Percentiles rank a stretch among this genome's conserved stretches.
phyloP scores from a whole-genome alignment of 2,888 invertebrate species.

The Crematogaster levior region DNA sequence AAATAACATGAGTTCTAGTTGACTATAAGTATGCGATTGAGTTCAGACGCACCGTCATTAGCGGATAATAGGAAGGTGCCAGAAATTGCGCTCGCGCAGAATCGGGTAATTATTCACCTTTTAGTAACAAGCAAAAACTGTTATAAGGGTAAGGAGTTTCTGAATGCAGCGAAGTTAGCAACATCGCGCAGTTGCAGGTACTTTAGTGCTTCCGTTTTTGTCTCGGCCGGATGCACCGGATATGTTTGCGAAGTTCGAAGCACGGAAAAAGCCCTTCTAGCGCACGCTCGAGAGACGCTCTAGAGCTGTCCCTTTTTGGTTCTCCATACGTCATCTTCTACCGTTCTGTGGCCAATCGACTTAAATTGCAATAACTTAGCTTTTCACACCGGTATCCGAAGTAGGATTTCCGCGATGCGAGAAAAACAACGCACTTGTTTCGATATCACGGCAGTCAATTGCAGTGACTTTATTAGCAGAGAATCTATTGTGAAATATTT shows the following conservation, averaged over 20 bases:
- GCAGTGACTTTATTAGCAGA: neutral
- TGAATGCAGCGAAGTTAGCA: conserved; percentile 53
- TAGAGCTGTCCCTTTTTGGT: conserved; percentile 36
- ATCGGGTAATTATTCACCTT: conserved; percentile 52
- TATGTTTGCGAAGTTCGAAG: conserved; percentile 55
- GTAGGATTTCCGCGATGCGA: conserved; percentile 1
- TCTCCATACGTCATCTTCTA: conserved; percentile 24
- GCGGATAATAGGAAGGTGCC: conserved; percentile 38
- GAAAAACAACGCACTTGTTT: neutral
- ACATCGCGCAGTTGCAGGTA: conserved; percentile 55
- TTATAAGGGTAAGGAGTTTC: conserved; percentile 52
- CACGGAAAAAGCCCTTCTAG: conserved; percentile 47
- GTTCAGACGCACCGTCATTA: conserved; percentile 23
- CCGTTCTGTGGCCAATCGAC: conserved; percentile 21
- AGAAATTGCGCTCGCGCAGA: conserved; percentile 34
- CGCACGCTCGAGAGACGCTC: conserved; percentile 20
- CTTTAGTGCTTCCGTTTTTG: conserved; percentile 56
- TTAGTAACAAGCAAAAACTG: conserved; percentile 46
- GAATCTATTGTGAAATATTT: neutral
- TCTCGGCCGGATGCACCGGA: conserved; percentile 50
- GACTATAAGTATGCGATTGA: conserved; percentile 39
- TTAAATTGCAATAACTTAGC: conserved; percentile 45
- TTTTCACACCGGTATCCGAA: conserved; percentile 3
- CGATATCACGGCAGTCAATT: neutral
- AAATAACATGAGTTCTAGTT: neutral